A percentile compares a stretch with the other conserved stretches of the same genome.
These are phyloP conservation scores for Xiphophorus hellerii DNA, from an alignment of 2,113 vertebrate genomes.

Conservation along the genomic window DNA sequence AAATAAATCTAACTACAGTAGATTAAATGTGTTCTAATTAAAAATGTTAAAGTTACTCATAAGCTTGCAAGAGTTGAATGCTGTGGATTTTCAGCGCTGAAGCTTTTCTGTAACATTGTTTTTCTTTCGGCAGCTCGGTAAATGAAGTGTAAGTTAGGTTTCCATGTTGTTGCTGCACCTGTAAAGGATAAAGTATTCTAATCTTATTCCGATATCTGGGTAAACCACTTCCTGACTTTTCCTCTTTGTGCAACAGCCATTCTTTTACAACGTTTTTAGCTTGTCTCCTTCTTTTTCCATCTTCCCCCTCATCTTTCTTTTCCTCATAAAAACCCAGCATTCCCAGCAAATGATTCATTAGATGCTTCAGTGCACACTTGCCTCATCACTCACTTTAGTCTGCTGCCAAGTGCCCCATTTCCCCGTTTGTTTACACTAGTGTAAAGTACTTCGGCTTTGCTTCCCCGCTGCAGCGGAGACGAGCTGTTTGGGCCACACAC, in stretches of 20 bases:
- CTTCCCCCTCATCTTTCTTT: slow-evolving; percentile 68
- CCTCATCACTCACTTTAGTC: slow-evolving; percentile 75
- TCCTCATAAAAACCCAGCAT: slow-evolving; percentile 68
- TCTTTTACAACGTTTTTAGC: slow-evolving; percentile 34
- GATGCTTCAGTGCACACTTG: slow-evolving; percentile 77
- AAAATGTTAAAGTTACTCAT: no score
- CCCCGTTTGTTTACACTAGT: slow-evolving; percentile 75
- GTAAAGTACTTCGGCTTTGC: slow-evolving; percentile 65
- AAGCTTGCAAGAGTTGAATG: neutral
- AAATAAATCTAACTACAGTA: no score
- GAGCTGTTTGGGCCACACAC: slow-evolving; percentile 73
- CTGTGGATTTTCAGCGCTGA: neutral
- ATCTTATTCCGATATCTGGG: slow-evolving; percentile 29
- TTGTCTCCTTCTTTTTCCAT: slow-evolving; percentile 52
- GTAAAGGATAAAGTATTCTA: slow-evolving; percentile 40
- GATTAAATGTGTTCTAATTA: no score
- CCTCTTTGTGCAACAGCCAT: slow-evolving; percentile 31
- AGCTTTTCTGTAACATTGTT: neutral
- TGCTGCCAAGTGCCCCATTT: slow-evolving; percentile 78
- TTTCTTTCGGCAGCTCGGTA: neutral
- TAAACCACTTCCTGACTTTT: slow-evolving; percentile 27
- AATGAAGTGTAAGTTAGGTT: neutral
- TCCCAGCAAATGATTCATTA: slow-evolving; percentile 77
- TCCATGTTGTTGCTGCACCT: slow-evolving; percentile 14
- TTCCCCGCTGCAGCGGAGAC: slow-evolving; percentile 48